phyloP scores from a whole-genome alignment of 2,888 invertebrate genomes.

The Chirona hameri region DNA sequence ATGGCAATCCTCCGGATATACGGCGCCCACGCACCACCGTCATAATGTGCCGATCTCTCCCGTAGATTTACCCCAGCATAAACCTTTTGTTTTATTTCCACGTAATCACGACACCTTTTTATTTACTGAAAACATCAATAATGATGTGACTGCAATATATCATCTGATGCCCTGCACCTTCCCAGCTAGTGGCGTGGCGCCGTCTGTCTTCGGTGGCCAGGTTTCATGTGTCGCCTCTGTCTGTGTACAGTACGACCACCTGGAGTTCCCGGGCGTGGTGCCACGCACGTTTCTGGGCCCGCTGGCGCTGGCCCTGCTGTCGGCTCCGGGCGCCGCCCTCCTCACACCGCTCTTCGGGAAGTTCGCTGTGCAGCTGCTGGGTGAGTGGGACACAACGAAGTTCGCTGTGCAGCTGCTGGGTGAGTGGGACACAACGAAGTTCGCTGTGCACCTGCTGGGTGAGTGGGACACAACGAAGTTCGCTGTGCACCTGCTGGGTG shows the following conservation, averaged over 20 bases:
- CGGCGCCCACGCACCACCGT: too few relatives aligned
- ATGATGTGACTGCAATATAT: too few relatives aligned
- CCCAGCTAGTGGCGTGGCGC: too few relatives aligned
- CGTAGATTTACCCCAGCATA: too few relatives aligned
- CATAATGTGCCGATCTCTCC: too few relatives aligned
- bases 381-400: conserved; percentile 63
- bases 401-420: conserved; percentile 85
- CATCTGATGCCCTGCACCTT: too few relatives aligned
- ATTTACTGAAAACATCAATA: too few relatives aligned
- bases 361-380: conserved; percentile 83
- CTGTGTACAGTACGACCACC: conserved; percentile 83
- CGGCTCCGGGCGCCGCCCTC: conserved; percentile 69
- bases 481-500: conserved; percentile 83
- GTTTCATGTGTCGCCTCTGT: background rate
- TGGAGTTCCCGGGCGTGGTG: conserved; percentile 95
- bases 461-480: conserved; percentile 62
- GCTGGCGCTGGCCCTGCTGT: conserved; percentile 68
- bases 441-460: conserved; percentile 86
- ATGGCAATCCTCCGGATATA: too few relatives aligned
- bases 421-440: conserved; percentile 62
- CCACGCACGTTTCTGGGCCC: conserved; percentile 95
- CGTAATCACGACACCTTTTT: too few relatives aligned
- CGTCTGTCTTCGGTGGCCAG: too few relatives aligned
- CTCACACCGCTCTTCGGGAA: conserved; percentile 69
- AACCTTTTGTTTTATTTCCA: too few relatives aligned